Evolutionary conservation across 2,797 vertebrate species (phyloP).

Genomic region (Tinamus major): DNA sequence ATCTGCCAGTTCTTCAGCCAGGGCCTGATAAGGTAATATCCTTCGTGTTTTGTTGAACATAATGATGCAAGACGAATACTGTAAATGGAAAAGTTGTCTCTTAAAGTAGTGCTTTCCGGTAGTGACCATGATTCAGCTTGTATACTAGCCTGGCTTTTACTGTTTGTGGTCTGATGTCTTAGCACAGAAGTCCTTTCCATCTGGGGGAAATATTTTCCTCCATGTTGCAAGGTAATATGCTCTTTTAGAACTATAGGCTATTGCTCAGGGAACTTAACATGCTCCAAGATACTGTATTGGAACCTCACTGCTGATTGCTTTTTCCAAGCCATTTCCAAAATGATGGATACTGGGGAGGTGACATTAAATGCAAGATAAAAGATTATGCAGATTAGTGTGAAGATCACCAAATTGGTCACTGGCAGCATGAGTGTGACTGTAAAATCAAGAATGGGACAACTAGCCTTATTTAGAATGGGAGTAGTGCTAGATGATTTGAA

Average conservation of each 20-base stretch:
- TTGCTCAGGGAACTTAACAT: neutral
- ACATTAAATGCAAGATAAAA: neutral
- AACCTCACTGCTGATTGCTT: neutral
- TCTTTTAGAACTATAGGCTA: neutral
- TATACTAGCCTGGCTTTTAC: neutral
- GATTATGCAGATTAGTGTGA: neutral
- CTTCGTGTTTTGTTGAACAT: neutral
- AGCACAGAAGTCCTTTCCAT: neutral
- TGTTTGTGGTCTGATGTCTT: neutral
- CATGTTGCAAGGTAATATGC: neutral
- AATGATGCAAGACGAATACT: neutral
- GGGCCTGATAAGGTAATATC: constrained; percentile 15
- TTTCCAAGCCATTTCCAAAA: constrained; percentile 18
- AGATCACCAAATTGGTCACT: neutral
- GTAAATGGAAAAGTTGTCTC: neutral
- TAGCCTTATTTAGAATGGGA: neutral
- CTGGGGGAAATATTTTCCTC: neutral
- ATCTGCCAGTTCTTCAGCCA: neutral
- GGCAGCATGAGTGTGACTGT: neutral
- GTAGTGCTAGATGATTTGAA: neutral
- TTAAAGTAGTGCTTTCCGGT: neutral
- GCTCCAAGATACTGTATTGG: neutral
- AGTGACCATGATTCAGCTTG: neutral
- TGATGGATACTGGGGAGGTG: constrained; percentile 66
- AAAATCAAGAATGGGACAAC: neutral